Conservation (phyloP, 2,113 vertebrate species). For the Nyctibius bracteatus region DNA sequence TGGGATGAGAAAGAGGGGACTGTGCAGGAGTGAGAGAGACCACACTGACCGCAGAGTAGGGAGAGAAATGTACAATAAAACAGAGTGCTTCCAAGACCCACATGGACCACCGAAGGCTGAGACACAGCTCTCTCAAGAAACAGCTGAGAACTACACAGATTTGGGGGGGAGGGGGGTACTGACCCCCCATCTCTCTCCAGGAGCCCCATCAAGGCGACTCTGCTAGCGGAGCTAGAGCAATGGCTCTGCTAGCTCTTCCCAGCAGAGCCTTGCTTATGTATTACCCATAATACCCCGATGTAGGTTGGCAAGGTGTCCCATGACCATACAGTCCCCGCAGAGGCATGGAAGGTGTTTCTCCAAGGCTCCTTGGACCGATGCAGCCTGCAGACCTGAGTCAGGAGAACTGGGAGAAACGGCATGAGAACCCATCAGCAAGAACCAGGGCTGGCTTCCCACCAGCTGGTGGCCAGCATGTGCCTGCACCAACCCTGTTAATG, state of each 20-base stretch:
- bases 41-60: constrained; percentile 69
- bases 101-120: constrained; percentile 67
- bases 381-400: constrained; percentile 69
- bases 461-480: constrained; percentile 50
- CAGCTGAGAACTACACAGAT: constrained; percentile 64
- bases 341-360: constrained; percentile 68
- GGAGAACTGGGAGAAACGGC: constrained; percentile 67
- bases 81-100: constrained; percentile 70
- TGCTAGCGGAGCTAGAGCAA: constrained; percentile 63
- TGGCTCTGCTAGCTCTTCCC: constrained; percentile 61
- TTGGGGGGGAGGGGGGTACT: constrained; percentile 24
- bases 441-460: constrained; percentile 50
- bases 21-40: constrained; percentile 71
- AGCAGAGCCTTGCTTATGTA: constrained; percentile 65
- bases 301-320: constrained; percentile 65
- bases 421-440: constrained; percentile 70
- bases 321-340: constrained; percentile 70
- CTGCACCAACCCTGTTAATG: constrained; percentile 62
- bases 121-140: constrained; percentile 63
- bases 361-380: constrained; percentile 68
- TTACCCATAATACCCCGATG: constrained; percentile 64
- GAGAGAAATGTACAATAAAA: constrained; percentile 73
- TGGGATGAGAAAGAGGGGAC: constrained; percentile 72
- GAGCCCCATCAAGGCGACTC: constrained; percentile 58
- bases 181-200: constrained; percentile 37